A percentile compares a stretch with the other conserved stretches of the same genome.
These are phyloP conservation scores for Clanis bilineata DNA, from an alignment of 2,888 invertebrate genomes.

Conservation along the genomic window DNA sequence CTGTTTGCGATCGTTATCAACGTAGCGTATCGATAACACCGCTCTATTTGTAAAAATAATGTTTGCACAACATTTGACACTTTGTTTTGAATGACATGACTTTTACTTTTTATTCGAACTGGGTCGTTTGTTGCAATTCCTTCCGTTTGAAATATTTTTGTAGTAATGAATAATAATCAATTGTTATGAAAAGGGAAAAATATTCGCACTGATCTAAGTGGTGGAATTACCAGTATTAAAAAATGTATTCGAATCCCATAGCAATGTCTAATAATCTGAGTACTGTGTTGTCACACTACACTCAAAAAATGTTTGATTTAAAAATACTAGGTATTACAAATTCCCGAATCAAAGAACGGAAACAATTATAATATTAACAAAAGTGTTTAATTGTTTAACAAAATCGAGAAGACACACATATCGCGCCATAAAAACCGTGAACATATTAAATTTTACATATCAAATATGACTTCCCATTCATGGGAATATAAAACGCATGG, in stretches of 20 bases:
- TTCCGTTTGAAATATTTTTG: too few relatives aligned
- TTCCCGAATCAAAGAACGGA: not conserved
- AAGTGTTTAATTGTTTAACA: not conserved
- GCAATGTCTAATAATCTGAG: too few relatives aligned
- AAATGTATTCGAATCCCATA: too few relatives aligned
- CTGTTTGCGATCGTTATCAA: slow-evolving; percentile 51
- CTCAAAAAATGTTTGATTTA: too few relatives aligned
- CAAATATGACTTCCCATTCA: slow-evolving; percentile 4
- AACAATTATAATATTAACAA: not conserved
- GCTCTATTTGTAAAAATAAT: slow-evolving; percentile 11
- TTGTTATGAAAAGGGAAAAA: too few relatives aligned
- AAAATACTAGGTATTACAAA: too few relatives aligned
- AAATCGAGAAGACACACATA: not conserved
- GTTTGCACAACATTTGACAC: slow-evolving; percentile 7
- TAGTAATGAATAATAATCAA: too few relatives aligned
- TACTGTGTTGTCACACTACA: too few relatives aligned
- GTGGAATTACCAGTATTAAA: too few relatives aligned
- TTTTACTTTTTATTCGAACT: slow-evolving; percentile 4
- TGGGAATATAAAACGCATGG: too few relatives aligned
- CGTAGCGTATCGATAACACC: slow-evolving; percentile 17
- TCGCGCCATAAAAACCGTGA: slow-evolving; percentile 5
- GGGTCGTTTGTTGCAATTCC: not conserved
- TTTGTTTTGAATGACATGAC: slow-evolving; percentile 4
- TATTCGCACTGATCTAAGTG: too few relatives aligned
- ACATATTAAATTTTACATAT: slow-evolving; percentile 26